These are phyloP conservation scores for Corbicula japonica DNA, from an alignment of 2,888 invertebrate species.

Conservation along the genomic window DNA sequence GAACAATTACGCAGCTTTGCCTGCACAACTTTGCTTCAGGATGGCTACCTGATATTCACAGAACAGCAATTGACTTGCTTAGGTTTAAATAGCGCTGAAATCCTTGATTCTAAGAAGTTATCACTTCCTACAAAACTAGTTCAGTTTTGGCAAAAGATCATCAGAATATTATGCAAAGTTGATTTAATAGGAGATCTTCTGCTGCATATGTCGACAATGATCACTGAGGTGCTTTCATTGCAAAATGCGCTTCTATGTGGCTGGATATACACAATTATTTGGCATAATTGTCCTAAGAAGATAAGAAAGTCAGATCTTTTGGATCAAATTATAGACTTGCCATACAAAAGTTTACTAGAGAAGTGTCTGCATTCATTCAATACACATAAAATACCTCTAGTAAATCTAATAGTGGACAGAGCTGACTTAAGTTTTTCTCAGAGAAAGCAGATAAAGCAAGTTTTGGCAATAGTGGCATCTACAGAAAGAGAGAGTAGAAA, in stretches of 20 bases:
- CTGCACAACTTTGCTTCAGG: constrained; percentile 44
- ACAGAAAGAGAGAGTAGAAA: neutral
- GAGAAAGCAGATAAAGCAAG: constrained; percentile 9
- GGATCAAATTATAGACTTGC: constrained; percentile 4
- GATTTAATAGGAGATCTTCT: constrained; percentile 41
- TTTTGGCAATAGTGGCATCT: constrained; percentile 3
- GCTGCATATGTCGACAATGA: constrained; percentile 37
- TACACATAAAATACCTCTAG: neutral
- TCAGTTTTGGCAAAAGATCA: constrained; percentile 57
- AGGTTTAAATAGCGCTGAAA: constrained; percentile 1
- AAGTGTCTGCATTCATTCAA: constrained; percentile 22
- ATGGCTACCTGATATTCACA: constrained; percentile 61
- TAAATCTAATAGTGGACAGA: constrained; percentile 28
- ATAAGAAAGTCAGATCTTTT: neutral
- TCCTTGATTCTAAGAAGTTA: neutral
- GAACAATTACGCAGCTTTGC: constrained; percentile 19
- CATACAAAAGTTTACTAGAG: constrained; percentile 31
- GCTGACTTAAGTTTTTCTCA: constrained; percentile 1
- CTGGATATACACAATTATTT: constrained; percentile 57
- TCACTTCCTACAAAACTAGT: constrained; percentile 41
- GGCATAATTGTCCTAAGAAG: constrained; percentile 17
- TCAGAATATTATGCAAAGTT: constrained; percentile 37
- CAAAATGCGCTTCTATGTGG: constrained; percentile 43
- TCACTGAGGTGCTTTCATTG: constrained; percentile 42
- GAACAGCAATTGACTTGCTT: constrained; percentile 45